phyloP scores from a whole-genome alignment of 2,113 vertebrate species.

The Butorides virescens region DNA sequence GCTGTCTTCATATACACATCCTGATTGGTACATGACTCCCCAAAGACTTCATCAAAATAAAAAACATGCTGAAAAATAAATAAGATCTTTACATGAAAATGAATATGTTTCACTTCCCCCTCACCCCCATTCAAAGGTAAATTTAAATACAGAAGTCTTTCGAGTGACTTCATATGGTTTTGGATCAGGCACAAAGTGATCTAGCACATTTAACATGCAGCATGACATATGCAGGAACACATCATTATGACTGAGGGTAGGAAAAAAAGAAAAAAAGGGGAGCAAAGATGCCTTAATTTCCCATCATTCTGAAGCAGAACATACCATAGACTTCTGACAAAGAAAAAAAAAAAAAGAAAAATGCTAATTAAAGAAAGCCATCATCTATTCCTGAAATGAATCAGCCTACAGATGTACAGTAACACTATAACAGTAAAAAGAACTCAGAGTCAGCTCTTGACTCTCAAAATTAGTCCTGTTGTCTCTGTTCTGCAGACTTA shows the following conservation, averaged over 20 bases:
- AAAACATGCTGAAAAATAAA: slow-evolving; percentile 88
- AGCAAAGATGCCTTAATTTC: neutral
- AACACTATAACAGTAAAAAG: neutral
- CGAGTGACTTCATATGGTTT: neutral
- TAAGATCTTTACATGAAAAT: slow-evolving; percentile 42
- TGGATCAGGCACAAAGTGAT: neutral
- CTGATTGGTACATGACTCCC: slow-evolving; percentile 83
- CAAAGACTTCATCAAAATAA: slow-evolving; percentile 94
- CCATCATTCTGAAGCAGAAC: neutral
- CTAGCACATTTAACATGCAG: neutral
- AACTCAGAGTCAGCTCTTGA: neutral
- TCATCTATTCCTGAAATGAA: neutral
- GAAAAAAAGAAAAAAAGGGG: neutral
- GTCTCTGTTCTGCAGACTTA: neutral
- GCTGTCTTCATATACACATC: slow-evolving; percentile 90
- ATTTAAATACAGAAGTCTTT: neutral
- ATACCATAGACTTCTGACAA: neutral
- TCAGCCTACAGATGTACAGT: neutral
- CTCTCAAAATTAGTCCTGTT: neutral
- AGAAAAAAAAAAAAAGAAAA: neutral
- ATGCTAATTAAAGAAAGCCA: neutral
- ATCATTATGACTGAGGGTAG: neutral
- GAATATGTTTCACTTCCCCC: neutral
- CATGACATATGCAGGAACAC: neutral
- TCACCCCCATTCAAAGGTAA: neutral